phyloP scores from a whole-genome alignment of 37 sponge, comb jelly and placozoan species.

The Cliona cf. orientalis region DNA sequence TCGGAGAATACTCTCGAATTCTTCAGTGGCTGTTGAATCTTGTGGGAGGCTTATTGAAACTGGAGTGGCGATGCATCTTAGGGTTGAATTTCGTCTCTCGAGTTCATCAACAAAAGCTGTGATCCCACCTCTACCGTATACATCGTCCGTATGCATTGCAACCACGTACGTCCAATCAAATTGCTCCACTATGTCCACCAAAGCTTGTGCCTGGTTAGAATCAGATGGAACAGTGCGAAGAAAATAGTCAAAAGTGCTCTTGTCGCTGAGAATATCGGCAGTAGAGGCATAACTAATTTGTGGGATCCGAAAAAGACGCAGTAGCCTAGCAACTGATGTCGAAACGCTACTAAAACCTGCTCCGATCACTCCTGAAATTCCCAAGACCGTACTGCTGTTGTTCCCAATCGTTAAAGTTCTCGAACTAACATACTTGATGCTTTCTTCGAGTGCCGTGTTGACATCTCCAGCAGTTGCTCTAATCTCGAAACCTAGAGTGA shows the following conservation, averaged over 20 bases:
- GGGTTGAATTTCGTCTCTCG: background rate
- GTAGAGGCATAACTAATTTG: constrained; percentile 83
- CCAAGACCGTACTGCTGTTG: background rate
- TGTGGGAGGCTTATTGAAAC: background rate
- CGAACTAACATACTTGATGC: constrained; percentile 41
- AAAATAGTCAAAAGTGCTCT: constrained; percentile 68
- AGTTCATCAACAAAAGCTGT: constrained; percentile 23
- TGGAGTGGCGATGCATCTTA: constrained; percentile 14
- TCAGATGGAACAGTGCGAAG: constrained; percentile 90
- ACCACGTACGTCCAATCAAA: constrained; percentile 74
- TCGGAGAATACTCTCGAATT: background rate
- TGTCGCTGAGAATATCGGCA: constrained; percentile 63
- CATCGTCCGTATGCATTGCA: constrained; percentile 33
- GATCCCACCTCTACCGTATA: constrained; percentile 59
- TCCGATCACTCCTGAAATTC: constrained; percentile 69
- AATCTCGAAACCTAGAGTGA: constrained; percentile 66
- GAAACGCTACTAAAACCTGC: constrained; percentile 68
- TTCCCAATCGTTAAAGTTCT: background rate
- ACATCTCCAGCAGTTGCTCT: constrained; percentile 61
- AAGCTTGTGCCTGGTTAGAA: constrained; percentile 65
- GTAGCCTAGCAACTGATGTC: constrained; percentile 57
- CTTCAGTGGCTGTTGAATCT: background rate
- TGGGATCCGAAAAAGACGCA: constrained; percentile 72
- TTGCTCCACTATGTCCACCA: constrained; percentile 47
- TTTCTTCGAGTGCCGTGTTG: constrained; percentile 46